These are phyloP conservation scores for Uropsilus gracilis DNA, from an alignment of 2,113 vertebrate genomes.

Conservation along the genomic window DNA sequence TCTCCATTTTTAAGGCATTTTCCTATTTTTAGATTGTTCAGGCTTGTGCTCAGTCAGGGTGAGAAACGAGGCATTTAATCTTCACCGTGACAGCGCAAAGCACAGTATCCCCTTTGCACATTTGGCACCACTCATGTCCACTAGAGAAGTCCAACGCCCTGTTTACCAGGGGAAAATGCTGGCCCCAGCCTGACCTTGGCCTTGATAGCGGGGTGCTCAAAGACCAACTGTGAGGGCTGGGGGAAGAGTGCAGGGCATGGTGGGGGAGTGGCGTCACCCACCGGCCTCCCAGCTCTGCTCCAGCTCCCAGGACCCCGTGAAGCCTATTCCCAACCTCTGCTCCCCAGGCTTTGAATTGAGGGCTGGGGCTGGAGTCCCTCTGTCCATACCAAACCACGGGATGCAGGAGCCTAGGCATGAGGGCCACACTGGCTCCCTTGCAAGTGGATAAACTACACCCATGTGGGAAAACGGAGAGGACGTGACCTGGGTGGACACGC, in stretches of 20 bases:
- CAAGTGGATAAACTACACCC: neutral
- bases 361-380: neutral
- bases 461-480: conserved; percentile 31
- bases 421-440: neutral
- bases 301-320: neutral
- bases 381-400: neutral
- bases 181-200: neutral
- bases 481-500: neutral
- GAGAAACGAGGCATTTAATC: neutral
- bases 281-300: neutral
- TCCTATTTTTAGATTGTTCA: neutral
- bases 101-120: neutral
- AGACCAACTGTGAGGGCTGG: neutral
- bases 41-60: neutral
- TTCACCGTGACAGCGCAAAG: neutral
- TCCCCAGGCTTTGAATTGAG: neutral
- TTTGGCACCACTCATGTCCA: neutral
- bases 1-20: neutral
- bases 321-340: neutral
- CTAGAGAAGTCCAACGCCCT: neutral
- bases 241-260: neutral
- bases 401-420: neutral
- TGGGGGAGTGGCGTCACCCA: neutral
- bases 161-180: neutral
- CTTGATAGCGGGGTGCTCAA: neutral